Base-by-base conservation (phyloP, 2,113 vertebrate species). In the Meleagris gallopavo region DNA sequence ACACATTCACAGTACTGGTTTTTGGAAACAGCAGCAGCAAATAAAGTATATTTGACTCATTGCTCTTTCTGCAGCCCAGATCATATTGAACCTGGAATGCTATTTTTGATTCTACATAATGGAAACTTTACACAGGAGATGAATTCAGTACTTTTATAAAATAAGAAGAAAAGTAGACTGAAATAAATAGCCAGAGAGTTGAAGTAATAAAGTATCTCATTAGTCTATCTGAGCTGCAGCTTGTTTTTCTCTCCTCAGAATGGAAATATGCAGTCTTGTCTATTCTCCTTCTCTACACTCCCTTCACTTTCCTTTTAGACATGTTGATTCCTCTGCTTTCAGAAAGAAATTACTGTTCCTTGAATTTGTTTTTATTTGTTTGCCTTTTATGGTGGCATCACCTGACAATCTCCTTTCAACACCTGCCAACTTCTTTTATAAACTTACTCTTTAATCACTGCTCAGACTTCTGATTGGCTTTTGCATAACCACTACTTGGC, bases 351-450 rank as follows among this genome's bases (percentile, higher is more conserved):
- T 52, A 2, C 38, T 76, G 8, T 58, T 86, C 76, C 52, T 36
- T 89, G 76, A 66, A 50, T 81, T 95, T 88, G 77, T 90, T 93
- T 94, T 90, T 86, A 67, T 91, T 95, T 95, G 52, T 87, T 87
- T 95, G 46, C 62, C 52, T 90, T 88, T 78, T 0, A 0, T 85
- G 72, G 32, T 83, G 82, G 18, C 38, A 86, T 77, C 89, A 88
- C 88, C 93, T 93, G 91, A 80, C 38, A 83, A 83, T 57, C 73
- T 65, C 75, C 34, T 87, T 88, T 85, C 69, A 88, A 91, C 78
- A 83, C 25, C 65, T 93, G 64, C 29, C 91, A 89, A 30, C 50
- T 77, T 48, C 55, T 89, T 74, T 60, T n/a, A 88, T 40, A 78
- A 81, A 95, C 61, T 52, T 83, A 30, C 38, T 67, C 61, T 86